Base-by-base conservation (phyloP, 2,888 invertebrate genomes). In the Drosophila cognata region DNA sequence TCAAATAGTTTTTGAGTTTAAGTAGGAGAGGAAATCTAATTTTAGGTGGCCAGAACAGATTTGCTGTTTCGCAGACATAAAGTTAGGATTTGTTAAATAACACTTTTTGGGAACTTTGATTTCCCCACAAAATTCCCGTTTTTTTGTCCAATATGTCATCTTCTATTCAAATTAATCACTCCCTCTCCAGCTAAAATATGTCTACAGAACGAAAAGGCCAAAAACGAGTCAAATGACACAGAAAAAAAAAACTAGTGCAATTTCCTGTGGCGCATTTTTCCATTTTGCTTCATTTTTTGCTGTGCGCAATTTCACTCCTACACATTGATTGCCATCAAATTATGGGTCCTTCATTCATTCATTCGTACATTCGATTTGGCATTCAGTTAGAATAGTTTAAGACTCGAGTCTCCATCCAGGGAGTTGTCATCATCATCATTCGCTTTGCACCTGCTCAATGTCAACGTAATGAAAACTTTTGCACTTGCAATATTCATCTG, bases 401-500 rank as follows among this genome's bases (percentile, higher is more conserved):
- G 10, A 33, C 28, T 38, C 38, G 5, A 28, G 2, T 38, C 18
- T 28, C 35, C 31, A 69, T 29, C 48, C 21, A 51, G 13, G 38
- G 18, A 46, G 46, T 50, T 31, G 48, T 35, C 48, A 55, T 35
- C 61, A 56, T 62, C 56, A 53, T 51, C 36, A 29, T 43, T 46
- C 25, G n/a, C 48, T 48, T 50, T 57, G 55, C 73, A 65, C 59
- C 72, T 73, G 68, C 71, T 82, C 81, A 83, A 76, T 85, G 83
- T 82, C 83, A 82, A 61, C 71, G 59, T 68, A 83, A 82, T 79
- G 79, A 70, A 70, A 77, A 74, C 61, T 68, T 88, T 78, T 64
- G 50, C 61, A 59, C 71, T 69, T 71, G 53, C 68, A 67, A 64
- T 79, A 67, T 80, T 80, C 71, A 55, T 50, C 53, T 48, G 55